Base-by-base conservation (phyloP, 30 jellyfish, hydroid and myxozoan genomes). In the Cassiopea xamachana region DNA sequence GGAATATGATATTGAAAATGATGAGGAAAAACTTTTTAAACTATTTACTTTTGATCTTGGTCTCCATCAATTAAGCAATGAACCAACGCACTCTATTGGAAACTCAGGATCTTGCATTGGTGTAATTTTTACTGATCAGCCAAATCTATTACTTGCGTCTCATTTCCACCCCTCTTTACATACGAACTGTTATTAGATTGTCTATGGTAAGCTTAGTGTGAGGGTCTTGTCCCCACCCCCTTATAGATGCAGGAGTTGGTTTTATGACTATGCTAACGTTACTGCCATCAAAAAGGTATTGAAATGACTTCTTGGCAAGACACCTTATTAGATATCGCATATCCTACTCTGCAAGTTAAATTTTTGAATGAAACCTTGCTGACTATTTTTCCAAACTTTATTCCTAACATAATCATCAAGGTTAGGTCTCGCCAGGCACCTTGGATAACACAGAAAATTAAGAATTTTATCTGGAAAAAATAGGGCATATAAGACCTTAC, bases 371-470 rank as follows among this genome's bases (percentile, higher is more conserved):
- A 85, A 80, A 89, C 87, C 82, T 15, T 89, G 44, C 69, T 89
- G 82, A 89, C 80, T 80, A 89, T 69, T n/a, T 81, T 89, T 49
- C 73, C 92, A 19, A 89, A 89, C 71, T 89, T 89, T 44, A 83
- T 89, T 39, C 96, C 96, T 14, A 80, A 80, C 88, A 62, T 71
- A 73, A 44, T 76, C 43, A 82, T 82, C 84, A 90, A 89, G 60
- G 84, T 82, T 18, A 90, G 85, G 60, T 76, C 90, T 82, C 82
- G 91, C 39, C 50, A 68, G 74, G 91, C 83, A 67, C 83, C 74
- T 61, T 90, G 93, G 97, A 73, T 82, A 84, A 90, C 93, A 81
- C 93, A 84, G 85, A 48, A 71, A 15, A 90, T 90, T 44, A 90
- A 90, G 58, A 72, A 75, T 10, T 60, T 75, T 74, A 82, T 89